A percentile compares a stretch with the other conserved stretches of the same genome.
These are phyloP conservation scores for Sula dactylatra DNA, from an alignment of 2,113 vertebrate species.

Conservation along the genomic window DNA sequence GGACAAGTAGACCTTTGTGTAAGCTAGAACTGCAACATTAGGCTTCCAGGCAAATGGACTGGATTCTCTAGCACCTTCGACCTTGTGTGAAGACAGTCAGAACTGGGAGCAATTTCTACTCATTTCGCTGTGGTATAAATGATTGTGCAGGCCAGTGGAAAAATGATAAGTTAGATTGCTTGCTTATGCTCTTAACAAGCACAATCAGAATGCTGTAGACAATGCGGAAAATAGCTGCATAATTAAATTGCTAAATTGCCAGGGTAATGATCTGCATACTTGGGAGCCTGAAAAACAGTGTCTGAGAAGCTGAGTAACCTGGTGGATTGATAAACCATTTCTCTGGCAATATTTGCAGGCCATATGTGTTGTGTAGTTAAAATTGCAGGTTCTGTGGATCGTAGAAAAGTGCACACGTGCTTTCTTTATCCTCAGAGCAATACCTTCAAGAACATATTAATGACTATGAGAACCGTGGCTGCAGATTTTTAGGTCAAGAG, in stretches of 20 bases:
- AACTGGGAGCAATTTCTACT: neutral
- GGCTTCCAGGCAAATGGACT: neutral
- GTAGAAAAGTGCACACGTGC: neutral
- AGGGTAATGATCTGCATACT: neutral
- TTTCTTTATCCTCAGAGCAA: neutral
- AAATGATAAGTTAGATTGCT: neutral
- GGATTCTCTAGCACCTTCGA: neutral
- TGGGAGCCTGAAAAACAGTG: neutral
- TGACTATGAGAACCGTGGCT: neutral
- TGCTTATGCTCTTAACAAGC: neutral
- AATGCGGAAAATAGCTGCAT: slow-evolving; percentile 8
- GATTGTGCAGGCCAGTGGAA: slow-evolving; percentile 8
- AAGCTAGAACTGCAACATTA: neutral
- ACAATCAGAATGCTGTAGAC: neutral
- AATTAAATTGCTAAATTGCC: slow-evolving; percentile 1
- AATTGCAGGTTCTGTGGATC: neutral
- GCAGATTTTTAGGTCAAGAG: neutral
- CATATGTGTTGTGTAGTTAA: neutral
- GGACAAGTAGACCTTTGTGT: neutral
- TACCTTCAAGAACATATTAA: neutral
- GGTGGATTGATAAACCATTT: neutral
- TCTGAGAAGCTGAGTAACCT: neutral
- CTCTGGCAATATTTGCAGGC: neutral
- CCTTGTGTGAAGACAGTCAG: neutral
- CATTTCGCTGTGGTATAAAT: slow-evolving; percentile 15